These are phyloP conservation scores for Napeogenes inachia DNA, from an alignment of 2,888 invertebrate species.

Conservation along the genomic window DNA sequence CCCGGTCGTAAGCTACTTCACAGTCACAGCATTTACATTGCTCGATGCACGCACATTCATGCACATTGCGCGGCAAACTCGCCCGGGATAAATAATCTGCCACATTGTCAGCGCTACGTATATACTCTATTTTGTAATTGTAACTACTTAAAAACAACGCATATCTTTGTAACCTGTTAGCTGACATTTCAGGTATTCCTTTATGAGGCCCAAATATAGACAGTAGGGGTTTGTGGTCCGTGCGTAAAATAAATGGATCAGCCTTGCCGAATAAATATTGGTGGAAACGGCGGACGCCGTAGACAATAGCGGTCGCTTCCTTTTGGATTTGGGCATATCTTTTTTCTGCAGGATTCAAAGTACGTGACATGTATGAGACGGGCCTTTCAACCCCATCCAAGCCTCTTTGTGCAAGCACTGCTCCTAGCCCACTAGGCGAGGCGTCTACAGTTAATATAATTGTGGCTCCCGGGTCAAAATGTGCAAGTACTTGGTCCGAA, in stretches of 20 bases:
- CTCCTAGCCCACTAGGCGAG: constrained; percentile 29
- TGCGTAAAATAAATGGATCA: constrained; percentile 31
- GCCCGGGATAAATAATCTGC: constrained; percentile 31
- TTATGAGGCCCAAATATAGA: constrained; percentile 34
- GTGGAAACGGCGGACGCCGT: constrained; percentile 31
- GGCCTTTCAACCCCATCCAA: constrained; percentile 21
- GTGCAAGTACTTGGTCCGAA: constrained; percentile 25
- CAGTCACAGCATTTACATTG: background rate
- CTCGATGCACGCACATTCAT: too few relatives aligned
- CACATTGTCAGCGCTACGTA: constrained; percentile 31
- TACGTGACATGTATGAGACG: constrained; percentile 29
- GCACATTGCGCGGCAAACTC: constrained; percentile 7
- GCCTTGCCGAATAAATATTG: constrained; percentile 35
- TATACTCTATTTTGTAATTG: constrained; percentile 37
- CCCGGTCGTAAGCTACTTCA: constrained; percentile 11
- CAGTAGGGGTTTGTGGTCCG: constrained; percentile 35
- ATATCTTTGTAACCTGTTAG: constrained; percentile 34
- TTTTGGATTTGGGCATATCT: constrained; percentile 35
- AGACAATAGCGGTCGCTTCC: constrained; percentile 36
- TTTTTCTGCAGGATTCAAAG: constrained; percentile 29
- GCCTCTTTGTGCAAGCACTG: constrained; percentile 29
- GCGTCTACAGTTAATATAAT: constrained; percentile 34
- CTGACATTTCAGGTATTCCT: constrained; percentile 36
- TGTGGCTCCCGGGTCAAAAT: constrained; percentile 24
- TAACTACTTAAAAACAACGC: constrained; percentile 36